Conservation (phyloP, 2,888 invertebrate genomes). For the Zaprionus lineosus region DNA sequence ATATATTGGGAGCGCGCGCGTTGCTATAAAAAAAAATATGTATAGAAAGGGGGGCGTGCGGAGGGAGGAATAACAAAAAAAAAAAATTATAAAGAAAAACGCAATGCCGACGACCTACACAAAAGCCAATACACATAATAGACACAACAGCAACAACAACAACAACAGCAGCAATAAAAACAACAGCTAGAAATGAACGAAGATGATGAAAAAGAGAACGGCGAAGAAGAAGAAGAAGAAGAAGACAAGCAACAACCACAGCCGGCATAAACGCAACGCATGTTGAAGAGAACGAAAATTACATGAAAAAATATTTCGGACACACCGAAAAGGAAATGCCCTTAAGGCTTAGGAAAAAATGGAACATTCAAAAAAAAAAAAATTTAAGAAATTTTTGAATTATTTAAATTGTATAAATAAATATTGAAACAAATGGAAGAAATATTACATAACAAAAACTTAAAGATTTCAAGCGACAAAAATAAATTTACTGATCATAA, state of each 20-base stretch:
- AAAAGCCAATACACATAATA: conserved; percentile 67
- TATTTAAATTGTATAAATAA: neutral
- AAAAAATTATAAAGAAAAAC: conserved; percentile 23
- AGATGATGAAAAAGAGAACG: too few species aligned
- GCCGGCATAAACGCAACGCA: conserved; percentile 40
- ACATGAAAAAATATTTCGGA: neutral
- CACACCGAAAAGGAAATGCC: conserved; percentile 28
- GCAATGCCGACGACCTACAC: conserved; percentile 61
- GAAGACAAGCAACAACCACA: conserved; percentile 11
- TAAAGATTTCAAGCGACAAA: neutral
- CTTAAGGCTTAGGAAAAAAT: too few species aligned
- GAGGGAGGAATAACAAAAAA: conserved; percentile 18
- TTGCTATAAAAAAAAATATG: conserved; percentile 39
- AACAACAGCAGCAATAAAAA: conserved; percentile 25
- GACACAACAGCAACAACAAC: conserved; percentile 42
- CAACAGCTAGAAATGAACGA: too few species aligned
- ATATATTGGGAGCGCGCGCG: conserved; percentile 64
- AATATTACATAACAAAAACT: neutral
- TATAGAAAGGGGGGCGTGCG: conserved; percentile 32
- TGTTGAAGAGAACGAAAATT: conserved; percentile 10
- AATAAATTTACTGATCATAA: neutral
- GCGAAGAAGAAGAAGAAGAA: too few species aligned
- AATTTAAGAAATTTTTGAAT: neutral
- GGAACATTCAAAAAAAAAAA: neutral
- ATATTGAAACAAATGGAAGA: neutral